Percentiles rank a stretch among this genome's conserved stretches.
Conservation (phyloP, 1,140 invertebrate species). For the Galleria mellonella region DNA sequence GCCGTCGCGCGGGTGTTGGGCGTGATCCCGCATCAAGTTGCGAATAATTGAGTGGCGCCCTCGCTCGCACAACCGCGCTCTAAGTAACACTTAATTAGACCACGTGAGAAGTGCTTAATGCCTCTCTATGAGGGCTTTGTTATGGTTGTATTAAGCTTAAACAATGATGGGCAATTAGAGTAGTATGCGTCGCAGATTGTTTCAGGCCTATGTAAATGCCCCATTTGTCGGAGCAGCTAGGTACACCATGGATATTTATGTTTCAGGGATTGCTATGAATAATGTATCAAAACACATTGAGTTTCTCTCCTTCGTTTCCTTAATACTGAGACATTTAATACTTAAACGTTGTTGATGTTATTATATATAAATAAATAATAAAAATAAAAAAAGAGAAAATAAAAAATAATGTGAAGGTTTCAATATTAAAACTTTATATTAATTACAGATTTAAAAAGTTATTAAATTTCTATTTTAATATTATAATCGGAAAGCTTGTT, state of each 20-base stretch:
- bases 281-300: no score
- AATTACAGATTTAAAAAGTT: no score
- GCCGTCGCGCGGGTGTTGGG: conserved; percentile 13
- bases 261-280: not conserved
- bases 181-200: conserved; percentile 3
- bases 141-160: conserved; percentile 34
- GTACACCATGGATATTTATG: no score
- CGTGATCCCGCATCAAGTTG: conserved; percentile 64
- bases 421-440: no score
- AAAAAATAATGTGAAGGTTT: no score
- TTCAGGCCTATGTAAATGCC: conserved; percentile 3
- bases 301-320: no score
- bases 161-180: conserved; percentile 24
- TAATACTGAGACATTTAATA: no score
- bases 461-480: no score
- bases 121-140: conserved; percentile 30
- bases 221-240: not conserved
- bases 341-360: no score
- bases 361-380: no score
- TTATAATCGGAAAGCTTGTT: no score
- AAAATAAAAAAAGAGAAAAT: no score
- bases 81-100: conserved; percentile 65
- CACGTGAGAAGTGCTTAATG: conserved; percentile 50
- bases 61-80: conserved; percentile 25
- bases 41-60: conserved; percentile 61